Evolutionary conservation across 2,888 invertebrate species (phyloP).

Genomic region (Acleris sparsana): DNA sequence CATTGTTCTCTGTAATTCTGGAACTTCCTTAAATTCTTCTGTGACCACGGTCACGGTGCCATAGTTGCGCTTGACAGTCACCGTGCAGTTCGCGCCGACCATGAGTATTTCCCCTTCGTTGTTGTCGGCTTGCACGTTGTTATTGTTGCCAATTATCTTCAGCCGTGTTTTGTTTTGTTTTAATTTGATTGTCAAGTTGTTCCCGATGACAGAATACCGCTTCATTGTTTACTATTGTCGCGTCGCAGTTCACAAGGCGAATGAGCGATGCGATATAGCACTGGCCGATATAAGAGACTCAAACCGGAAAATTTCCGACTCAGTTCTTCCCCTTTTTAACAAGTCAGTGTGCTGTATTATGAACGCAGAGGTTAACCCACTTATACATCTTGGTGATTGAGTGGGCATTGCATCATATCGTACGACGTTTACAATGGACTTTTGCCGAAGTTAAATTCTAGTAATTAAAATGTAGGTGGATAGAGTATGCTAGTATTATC

Average conservation of each 20-base stretch:
- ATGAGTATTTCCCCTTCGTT: conserved; percentile 54
- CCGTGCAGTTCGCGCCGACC: conserved; percentile 50
- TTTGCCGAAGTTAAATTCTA: no score
- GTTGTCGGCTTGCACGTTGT: conserved; percentile 50
- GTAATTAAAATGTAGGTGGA: no score
- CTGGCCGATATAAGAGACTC: neutral
- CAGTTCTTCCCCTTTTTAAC: conserved; percentile 24
- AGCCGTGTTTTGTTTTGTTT: conserved; percentile 49
- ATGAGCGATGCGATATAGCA: conserved; percentile 10
- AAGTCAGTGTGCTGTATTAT: neutral
- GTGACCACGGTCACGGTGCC: conserved; percentile 48
- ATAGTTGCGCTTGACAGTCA: conserved; percentile 50
- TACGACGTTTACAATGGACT: no score
- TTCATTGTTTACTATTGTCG: conserved; percentile 45
- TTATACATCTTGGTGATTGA: no score
- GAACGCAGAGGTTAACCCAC: no score
- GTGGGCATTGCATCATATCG: no score
- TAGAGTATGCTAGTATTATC: no score
- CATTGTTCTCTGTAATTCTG: neutral
- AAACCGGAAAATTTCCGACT: conserved; percentile 9
- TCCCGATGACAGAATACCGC: conserved; percentile 51
- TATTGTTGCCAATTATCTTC: conserved; percentile 55
- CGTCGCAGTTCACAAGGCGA: conserved; percentile 1
- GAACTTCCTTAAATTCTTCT: conserved; percentile 1
- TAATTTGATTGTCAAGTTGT: conserved; percentile 54